Base-by-base conservation (phyloP, 2,113 vertebrate genomes). In the Dromas ardeola region DNA sequence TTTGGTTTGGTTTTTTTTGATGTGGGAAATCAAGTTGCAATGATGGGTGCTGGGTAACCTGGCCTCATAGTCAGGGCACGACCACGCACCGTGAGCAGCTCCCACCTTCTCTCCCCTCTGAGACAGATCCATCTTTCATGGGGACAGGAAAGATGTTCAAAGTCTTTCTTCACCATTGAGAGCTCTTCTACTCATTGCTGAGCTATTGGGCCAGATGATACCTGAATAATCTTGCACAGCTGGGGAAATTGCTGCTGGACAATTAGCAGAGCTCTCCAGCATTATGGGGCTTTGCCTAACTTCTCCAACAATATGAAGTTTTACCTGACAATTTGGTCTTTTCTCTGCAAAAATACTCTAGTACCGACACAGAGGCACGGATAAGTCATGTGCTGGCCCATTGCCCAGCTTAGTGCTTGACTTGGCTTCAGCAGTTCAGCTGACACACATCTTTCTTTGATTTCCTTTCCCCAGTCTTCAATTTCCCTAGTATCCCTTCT, bases 371-470 rank as follows among this genome's bases (percentile, higher is more conserved):
- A 45, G 65, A 89, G 26, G 10, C 43, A 70, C 4, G 29, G 50
- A 38, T 78, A 94, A 89, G 56, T 63, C 83, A 84, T 18, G 47
- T 0, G 0, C 88, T 89, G 91, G 88, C 23, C 72, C 83, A 76
- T 21, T 45, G 73, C 65, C 73, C 77, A 84, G 36, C 43, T 76
- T 12, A 94, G 81, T 27, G 53, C 56, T 73, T 73, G 61, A 67
- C 58, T 91, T 91, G 81, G 91, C 81, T 82, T 89, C 83, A 91
- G 69, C 83, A 85, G 43, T 47, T 87, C 89, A 81, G 62, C 70
- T 80, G 77, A 77, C 65, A 81, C 18, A 76, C 62, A 69, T 89
- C 70, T 74, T 53, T 53, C 83, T 91, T 88, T 3, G 0, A 34
- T 43, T 83, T 88, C 86, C 47, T 67, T 86, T 55, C 45, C 27